A percentile compares a stretch with the other conserved stretches of the same genome.
phyloP scores from a whole-genome alignment of 2,797 vertebrate species.

The Mormyrus proboscirostris region DNA sequence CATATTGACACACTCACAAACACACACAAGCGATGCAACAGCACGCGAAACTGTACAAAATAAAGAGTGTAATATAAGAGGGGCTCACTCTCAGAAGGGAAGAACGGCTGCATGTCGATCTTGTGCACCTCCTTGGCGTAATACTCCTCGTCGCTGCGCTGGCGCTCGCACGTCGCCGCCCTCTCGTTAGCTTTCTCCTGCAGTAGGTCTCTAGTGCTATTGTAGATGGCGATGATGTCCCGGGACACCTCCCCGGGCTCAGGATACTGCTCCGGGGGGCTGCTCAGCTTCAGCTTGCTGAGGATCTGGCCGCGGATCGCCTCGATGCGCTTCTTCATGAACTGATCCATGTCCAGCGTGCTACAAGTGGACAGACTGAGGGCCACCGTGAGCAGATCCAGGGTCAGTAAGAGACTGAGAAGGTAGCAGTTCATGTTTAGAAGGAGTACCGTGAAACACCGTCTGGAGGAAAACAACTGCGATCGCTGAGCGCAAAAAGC shows the following conservation, averaged over 20 bases:
- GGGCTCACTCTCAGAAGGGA: slow-evolving; percentile 80
- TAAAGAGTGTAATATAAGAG: not conserved
- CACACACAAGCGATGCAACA: not conserved
- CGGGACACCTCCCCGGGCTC: slow-evolving; percentile 86
- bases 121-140: slow-evolving; percentile 97
- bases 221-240: slow-evolving; percentile 94
- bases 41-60: not conserved
- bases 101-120: slow-evolving; percentile 81
- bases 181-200: slow-evolving; percentile 90
- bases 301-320: slow-evolving; percentile 90
- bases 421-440: slow-evolving; percentile 72
- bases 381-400: slow-evolving; percentile 69
- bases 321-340: slow-evolving; percentile 54
- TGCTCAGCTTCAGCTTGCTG: slow-evolving; percentile 89
- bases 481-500: slow-evolving; percentile 26
- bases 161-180: slow-evolving; percentile 84
- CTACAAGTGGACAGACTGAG: slow-evolving; percentile 90
- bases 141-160: slow-evolving; percentile 92
- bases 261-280: slow-evolving; percentile 81
- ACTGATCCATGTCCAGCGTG: slow-evolving; percentile 91
- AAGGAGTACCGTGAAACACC: slow-evolving; percentile 48
- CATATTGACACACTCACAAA: not conserved
- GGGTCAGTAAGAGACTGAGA: slow-evolving; percentile 71
- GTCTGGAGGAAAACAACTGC: slow-evolving; percentile 32
- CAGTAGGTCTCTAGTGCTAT: slow-evolving; percentile 92